These are phyloP conservation scores for Oreochromis mossambicus DNA, from an alignment of 2,797 vertebrate species.

Conservation along the genomic window DNA sequence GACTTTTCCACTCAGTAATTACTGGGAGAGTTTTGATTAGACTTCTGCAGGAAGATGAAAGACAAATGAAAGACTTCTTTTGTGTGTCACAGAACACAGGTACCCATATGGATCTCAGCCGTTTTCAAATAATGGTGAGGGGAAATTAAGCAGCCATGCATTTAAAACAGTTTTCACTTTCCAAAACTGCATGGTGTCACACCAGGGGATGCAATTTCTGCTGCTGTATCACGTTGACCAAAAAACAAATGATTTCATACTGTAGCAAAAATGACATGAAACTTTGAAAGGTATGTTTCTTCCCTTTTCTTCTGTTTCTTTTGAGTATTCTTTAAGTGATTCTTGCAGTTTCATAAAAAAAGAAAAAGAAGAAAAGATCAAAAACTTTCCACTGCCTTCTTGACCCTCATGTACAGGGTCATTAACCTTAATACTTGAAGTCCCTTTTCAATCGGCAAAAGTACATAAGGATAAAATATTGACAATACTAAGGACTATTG, in stretches of 20 bases:
- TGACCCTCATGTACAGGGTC: constrained; percentile 26
- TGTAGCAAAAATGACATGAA: not conserved
- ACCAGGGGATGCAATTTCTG: not conserved
- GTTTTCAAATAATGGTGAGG: not conserved
- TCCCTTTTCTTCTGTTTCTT: not conserved
- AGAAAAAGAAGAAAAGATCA: not conserved
- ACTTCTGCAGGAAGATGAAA: constrained; percentile 34
- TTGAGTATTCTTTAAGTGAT: not conserved
- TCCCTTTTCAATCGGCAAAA: constrained; percentile 36
- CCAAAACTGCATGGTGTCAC: not conserved
- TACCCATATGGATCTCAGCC: not conserved
- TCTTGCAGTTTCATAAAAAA: not conserved
- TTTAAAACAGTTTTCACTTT: not conserved
- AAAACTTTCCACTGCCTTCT: not conserved
- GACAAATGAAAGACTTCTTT: constrained; percentile 36
- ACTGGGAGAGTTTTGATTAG: constrained; percentile 50
- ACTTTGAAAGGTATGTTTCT: not conserved
- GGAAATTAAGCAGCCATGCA: constrained; percentile 1
- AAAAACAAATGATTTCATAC: not conserved
- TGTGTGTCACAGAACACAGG: not conserved
- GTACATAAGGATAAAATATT: constrained; percentile 68
- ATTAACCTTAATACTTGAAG: constrained; percentile 33
- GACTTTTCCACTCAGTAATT: constrained; percentile 53
- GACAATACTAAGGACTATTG: constrained; percentile 60
- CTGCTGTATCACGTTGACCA: not conserved